Conservation (phyloP, 2,888 invertebrate genomes). For the Chalcosyrphus nemorum region DNA sequence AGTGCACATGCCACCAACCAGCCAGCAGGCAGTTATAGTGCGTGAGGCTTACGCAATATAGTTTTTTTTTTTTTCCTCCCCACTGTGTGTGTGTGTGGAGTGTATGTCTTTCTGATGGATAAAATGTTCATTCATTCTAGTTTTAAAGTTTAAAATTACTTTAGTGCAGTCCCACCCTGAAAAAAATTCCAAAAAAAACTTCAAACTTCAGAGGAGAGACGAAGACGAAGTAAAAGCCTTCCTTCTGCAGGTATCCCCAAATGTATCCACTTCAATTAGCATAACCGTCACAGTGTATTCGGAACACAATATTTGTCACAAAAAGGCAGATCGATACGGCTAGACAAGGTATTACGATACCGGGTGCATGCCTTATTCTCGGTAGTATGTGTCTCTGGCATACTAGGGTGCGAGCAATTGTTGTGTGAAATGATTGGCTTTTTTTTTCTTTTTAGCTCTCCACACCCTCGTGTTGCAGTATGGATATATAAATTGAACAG, state of each 20-base stretch:
- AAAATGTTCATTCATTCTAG: not conserved
- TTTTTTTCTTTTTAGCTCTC: slow-evolving; percentile 51
- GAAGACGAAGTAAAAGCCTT: no score
- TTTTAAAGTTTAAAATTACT: slow-evolving; percentile 34
- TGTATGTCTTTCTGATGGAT: not conserved
- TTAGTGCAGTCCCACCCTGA: no score
- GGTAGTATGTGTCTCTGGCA: no score
- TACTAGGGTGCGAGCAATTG: slow-evolving; percentile 45
- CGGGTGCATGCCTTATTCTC: slow-evolving; percentile 49
- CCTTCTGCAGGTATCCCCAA: slow-evolving; percentile 17
- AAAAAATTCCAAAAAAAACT: slow-evolving; percentile 5
- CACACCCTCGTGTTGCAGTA: slow-evolving; percentile 36
- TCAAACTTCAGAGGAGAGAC: slow-evolving; percentile 7
- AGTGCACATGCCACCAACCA: slow-evolving; percentile 61
- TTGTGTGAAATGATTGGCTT: slow-evolving; percentile 61
- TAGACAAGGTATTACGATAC: slow-evolving; percentile 71
- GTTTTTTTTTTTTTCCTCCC: no score
- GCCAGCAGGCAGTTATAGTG: slow-evolving; percentile 61
- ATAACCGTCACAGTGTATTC: slow-evolving; percentile 48
- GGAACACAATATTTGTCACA: slow-evolving; percentile 60
- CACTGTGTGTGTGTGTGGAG: slow-evolving; percentile 10
- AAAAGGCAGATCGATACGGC: slow-evolving; percentile 68
- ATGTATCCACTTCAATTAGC: slow-evolving; percentile 67
- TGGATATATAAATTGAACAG: slow-evolving; percentile 30
- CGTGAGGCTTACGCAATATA: slow-evolving; percentile 63